Evolutionary conservation across 2,113 vertebrate species (phyloP), one percentile per base, ranked within the genome.

Genomic region (Morone chrysops): DNA sequence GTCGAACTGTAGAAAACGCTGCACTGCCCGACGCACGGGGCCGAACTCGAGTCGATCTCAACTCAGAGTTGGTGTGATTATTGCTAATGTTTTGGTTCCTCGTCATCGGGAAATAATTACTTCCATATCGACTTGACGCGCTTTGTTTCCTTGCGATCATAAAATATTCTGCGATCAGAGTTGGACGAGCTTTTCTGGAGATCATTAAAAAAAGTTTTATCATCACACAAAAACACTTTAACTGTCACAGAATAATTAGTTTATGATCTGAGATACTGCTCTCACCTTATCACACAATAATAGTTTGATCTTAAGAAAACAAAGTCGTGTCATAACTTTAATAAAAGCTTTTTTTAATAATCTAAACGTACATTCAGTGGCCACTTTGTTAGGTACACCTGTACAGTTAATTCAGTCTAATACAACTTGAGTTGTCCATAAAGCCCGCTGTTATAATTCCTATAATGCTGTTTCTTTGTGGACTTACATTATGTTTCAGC

Each of bases 171-270:
- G n/a, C 3, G 22, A 5, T 69, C 48, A 18, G 45, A 69, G 66
- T 38, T 9, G 1, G 18, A 12, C 40, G 10, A 1, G 31, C 54
- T 25, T 54, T 59, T 31, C 14, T 6, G 11, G n/a, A 31, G 31
- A 31, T 31, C 31, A 31, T 31, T 2, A 31, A 31, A 31, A 57
- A 56, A 25, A 14, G 56, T 59, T 16, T 25, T 6, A 57, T 6
- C 56, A 59, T 59, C 22, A 59, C 57, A 36, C 14, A 60, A 59
- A 59, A 62, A 62, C 68, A 70, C 7, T 25, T 70, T 31, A 31
- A 31, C 31, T 31, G 31, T 31, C 2, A 31, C 31, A 31, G 31
- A 31, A 31, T 31, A 31, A 31, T 4, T 31, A 2, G 31, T 31
- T 31, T 31, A 31, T 31, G 31, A 31, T 31, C 31, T 31, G 25